These are phyloP conservation scores for Adoxophyes honmai DNA, from an alignment of 1,140 invertebrate species.

Conservation along the genomic window DNA sequence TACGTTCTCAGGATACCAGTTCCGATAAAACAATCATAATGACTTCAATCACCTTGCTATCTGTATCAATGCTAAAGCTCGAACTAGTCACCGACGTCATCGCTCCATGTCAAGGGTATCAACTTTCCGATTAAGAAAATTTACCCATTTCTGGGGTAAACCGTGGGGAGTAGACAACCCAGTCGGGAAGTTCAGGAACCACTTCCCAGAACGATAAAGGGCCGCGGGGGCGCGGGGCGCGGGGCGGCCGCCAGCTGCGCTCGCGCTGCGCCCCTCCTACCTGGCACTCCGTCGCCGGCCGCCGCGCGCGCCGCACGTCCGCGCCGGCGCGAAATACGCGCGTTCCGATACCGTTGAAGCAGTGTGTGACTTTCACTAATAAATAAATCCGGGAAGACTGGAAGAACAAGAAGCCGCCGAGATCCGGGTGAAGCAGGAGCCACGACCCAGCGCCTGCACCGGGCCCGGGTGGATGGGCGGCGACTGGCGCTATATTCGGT, in stretches of 20 bases:
- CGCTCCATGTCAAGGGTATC: slow-evolving; percentile 59
- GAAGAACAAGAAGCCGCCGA: not conserved
- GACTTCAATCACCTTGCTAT: slow-evolving; percentile 9
- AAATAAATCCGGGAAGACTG: not conserved
- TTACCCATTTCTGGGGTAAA: slow-evolving; percentile 45
- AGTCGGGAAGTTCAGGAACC: slow-evolving; percentile 72
- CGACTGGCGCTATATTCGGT: slow-evolving; percentile 72
- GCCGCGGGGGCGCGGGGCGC: slow-evolving; percentile 36
- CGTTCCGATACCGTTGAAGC: slow-evolving; percentile 38
- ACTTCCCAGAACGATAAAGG: slow-evolving; percentile 76
- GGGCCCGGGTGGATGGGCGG: slow-evolving; percentile 68
- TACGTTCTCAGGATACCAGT: slow-evolving; percentile 12
- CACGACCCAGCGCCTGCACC: slow-evolving; percentile 41
- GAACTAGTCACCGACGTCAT: slow-evolving; percentile 21
- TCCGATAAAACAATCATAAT: slow-evolving; percentile 5
- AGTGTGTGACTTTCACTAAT: slow-evolving; percentile 52
- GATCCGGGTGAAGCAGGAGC: slow-evolving; percentile 39
- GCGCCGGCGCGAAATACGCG: slow-evolving; percentile 34
- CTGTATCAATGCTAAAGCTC: slow-evolving; percentile 10
- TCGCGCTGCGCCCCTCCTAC: slow-evolving; percentile 22
- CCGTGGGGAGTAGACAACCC: slow-evolving; percentile 43
- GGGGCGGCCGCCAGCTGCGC: slow-evolving; percentile 27
- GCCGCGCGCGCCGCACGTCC: slow-evolving; percentile 52
- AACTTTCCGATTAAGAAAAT: slow-evolving; percentile 47
- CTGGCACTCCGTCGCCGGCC: slow-evolving; percentile 33